Evolutionary conservation across 2,888 invertebrate species (phyloP), one percentile per base, ranked within the genome.

Genomic region (Eledone cirrhosa): DNA sequence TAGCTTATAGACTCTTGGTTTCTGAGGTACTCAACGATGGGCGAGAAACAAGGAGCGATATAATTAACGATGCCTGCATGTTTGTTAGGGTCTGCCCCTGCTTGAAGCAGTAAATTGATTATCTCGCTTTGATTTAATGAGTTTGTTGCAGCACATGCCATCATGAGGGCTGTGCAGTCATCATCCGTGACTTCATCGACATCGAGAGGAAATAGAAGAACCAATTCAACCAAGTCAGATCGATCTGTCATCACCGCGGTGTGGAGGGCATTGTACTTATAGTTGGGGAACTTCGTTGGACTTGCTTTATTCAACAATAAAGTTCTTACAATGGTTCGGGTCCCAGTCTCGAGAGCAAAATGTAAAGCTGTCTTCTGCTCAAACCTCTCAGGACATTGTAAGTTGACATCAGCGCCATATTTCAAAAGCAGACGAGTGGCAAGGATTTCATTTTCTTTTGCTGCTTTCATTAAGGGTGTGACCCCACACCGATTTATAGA

Each of bases 401-500:
- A 94, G 90, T 97, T 97, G 2, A 97, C 94, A 86, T 96, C 94
- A 0, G 97, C 97, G 0, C 96, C 96, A 88, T 94, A 93, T 84
- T 94, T 94, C 83, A 96, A 91, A 53, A 97, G 92, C 19, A 96
- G 76, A 63, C 86, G 80, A 1, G 85, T 87, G 19, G 88, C 87
- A 4, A 85, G 84, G 33, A 87, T 80, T 67, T 87, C 84, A 75
- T 87, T 84, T 67, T 84, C 90, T 87, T 90, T 95, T 24, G 95
- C 95, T 13, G 96, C 96, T 89, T 96, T 96, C 97, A 97, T 97
- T 31, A 97, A 91, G 0, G 97, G 96, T 0, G 96, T 96, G 24
- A 97, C 92, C 0, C 97, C 97, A 80, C 95, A 94, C 53, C 97
- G 92, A 88, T 96, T 96, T 78, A 95, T 92, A 33, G 95, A 94